phyloP scores from a whole-genome alignment of 2,113 vertebrate species.

The Charadrius vociferus region DNA sequence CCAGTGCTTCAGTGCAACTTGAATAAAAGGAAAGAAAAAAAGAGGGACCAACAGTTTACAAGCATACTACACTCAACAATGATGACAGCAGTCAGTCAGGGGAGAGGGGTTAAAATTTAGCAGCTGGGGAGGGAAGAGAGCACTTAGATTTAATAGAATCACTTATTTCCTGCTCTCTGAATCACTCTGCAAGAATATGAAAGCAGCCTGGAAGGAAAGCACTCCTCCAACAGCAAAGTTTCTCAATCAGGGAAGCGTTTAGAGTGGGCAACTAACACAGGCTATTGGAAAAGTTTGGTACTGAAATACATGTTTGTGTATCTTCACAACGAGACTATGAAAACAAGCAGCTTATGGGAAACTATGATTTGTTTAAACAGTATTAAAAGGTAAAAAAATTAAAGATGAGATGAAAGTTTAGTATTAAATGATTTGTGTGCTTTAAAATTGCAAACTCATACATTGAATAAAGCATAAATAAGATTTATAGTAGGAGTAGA shows the following conservation, averaged over 20 bases:
- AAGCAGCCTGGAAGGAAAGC: background rate
- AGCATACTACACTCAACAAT: background rate
- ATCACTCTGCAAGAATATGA: background rate
- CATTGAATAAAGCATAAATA: background rate
- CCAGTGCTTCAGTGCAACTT: background rate
- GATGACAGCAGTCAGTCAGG: background rate
- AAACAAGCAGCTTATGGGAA: background rate
- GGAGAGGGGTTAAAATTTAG: background rate
- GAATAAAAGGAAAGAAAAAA: background rate
- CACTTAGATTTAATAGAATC: background rate
- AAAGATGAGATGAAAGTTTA: background rate
- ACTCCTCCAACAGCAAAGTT: background rate
- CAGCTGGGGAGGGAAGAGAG: background rate
- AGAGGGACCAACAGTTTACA: background rate
- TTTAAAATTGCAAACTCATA: background rate
- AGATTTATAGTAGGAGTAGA: background rate
- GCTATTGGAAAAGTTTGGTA: background rate
- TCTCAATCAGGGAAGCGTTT: background rate
- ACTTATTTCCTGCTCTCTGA: background rate
- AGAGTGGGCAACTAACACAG: background rate
- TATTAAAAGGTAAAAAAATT: background rate
- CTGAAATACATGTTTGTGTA: rapidly evolving
- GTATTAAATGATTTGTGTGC: background rate
- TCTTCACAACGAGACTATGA: background rate
- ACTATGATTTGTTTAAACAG: background rate